Percentiles rank a stretch among this genome's conserved stretches.
Conservation (phyloP, 2,113 vertebrate genomes). For the Turdus rufiventris region DNA sequence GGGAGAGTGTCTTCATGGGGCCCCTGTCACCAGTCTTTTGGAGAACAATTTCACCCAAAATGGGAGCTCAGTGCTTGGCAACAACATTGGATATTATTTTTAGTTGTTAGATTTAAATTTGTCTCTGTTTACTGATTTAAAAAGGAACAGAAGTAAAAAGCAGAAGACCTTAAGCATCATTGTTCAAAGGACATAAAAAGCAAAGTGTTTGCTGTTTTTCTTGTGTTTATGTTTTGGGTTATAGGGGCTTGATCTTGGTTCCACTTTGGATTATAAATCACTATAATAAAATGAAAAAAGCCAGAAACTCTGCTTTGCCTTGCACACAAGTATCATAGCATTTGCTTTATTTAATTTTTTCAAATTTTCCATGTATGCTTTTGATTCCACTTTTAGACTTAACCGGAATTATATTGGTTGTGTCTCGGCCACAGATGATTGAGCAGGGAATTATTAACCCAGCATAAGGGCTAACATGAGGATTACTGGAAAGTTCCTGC, state of each 20-base stretch:
- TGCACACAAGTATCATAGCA: not conserved
- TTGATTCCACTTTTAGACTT: not conserved
- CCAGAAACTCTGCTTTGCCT: not conserved
- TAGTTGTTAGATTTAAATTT: not conserved
- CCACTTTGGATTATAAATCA: not conserved
- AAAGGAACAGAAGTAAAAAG: not conserved
- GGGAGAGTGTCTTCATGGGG: not conserved
- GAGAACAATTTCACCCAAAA: not conserved
- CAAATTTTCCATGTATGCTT: not conserved
- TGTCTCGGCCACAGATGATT: not conserved
- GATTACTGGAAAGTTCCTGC: conserved; percentile 60
- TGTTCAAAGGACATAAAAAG: not conserved
- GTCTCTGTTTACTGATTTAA: not conserved
- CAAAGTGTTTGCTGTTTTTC: not conserved
- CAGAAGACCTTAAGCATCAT: not conserved
- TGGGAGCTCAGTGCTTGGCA: not conserved
- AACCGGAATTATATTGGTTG: not conserved
- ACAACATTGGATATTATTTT: not conserved
- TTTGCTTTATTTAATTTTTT: not conserved
- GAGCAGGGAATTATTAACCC: conserved; percentile 58
- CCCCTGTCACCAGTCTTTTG: not conserved
- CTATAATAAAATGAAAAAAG: not conserved
- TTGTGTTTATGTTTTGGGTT: not conserved
- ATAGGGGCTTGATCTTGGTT: not conserved
- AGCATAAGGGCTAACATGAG: conserved; percentile 45